Percentiles rank a stretch among this genome's conserved stretches.
Evolutionary conservation across 2,113 vertebrate species (phyloP).

Genomic region (Glaucidium brasilianum): DNA sequence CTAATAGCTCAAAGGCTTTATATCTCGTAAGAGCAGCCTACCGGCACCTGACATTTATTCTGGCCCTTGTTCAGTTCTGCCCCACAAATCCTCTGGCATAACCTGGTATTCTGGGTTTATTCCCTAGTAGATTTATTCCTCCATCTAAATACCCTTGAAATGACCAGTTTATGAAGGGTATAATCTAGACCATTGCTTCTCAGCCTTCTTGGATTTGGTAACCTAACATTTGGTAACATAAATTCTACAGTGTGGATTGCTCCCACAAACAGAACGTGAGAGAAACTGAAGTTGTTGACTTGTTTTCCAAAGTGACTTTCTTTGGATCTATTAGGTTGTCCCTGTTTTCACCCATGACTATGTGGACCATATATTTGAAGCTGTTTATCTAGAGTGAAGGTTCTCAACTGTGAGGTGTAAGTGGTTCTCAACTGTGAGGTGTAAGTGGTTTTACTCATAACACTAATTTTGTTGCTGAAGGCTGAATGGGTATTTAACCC

Average conservation of each 20-base stretch:
- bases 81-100: neutral
- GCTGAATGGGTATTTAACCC: neutral
- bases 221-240: neutral
- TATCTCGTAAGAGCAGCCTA: neutral
- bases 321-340: neutral
- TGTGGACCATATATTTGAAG: neutral
- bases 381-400: neutral
- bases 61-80: neutral
- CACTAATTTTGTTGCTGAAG: neutral
- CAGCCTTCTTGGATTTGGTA: neutral
- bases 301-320: neutral
- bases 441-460: neutral
- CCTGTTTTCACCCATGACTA: neutral
- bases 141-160: neutral
- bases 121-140: neutral
- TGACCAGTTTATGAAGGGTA: neutral
- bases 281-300: neutral
- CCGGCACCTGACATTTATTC: constrained; percentile 26
- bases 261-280: neutral
- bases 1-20: constrained; percentile 33
- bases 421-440: too few relatives aligned
- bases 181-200: neutral
- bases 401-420: too few relatives aligned
- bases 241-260: neutral
- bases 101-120: neutral